phyloP scores from a whole-genome alignment of 2,797 vertebrate genomes.

The Merluccius polli region DNA sequence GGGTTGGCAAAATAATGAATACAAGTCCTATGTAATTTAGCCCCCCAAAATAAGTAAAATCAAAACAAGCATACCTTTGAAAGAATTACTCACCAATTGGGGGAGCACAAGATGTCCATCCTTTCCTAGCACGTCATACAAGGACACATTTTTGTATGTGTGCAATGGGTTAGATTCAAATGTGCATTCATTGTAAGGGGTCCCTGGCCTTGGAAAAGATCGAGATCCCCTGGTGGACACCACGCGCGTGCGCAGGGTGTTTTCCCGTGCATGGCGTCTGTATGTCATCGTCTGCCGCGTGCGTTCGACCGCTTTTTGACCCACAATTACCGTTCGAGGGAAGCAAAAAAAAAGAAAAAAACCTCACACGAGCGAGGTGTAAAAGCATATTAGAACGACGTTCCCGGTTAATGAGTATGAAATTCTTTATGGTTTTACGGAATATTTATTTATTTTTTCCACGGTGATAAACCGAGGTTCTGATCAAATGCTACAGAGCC shows the following conservation, averaged over 20 bases:
- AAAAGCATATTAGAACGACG: not conserved
- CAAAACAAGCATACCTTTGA: no score
- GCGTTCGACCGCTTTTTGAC: slow-evolving; percentile 22
- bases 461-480: slow-evolving; percentile 72
- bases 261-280: slow-evolving; percentile 8
- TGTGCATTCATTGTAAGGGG: no score
- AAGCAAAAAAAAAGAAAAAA: slow-evolving; percentile 38
- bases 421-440: slow-evolving; percentile 25
- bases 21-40: no score
- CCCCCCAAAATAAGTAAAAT: no score
- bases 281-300: slow-evolving; percentile 3
- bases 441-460: slow-evolving; percentile 26
- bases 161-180: no score
- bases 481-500: slow-evolving; percentile 79
- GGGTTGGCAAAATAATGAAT: no score
- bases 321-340: slow-evolving; percentile 42
- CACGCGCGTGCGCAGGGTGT: not conserved
- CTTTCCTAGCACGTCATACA: no score
- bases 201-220: no score
- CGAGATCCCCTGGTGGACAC: no score
- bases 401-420: slow-evolving; percentile 10
- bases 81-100: no score
- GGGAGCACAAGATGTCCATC: no score
- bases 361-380: not conserved
- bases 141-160: no score